Evolutionary conservation across 2,797 vertebrate genomes (phyloP), one percentile per base, ranked within the genome.

Genomic region (Rhabdomys pumilio): DNA sequence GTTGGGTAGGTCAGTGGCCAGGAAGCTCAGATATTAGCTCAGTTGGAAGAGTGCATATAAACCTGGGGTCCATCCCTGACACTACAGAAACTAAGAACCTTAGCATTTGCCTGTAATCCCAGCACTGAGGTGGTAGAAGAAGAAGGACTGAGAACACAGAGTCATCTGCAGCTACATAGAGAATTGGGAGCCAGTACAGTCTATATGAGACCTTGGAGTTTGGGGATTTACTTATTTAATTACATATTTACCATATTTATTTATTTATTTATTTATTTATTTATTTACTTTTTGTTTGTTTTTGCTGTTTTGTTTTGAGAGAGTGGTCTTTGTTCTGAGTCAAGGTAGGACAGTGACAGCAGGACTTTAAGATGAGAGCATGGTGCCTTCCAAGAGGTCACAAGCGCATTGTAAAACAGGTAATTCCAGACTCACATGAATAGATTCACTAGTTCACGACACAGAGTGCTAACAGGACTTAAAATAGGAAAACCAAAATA

Each of bases 401-500:
- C 53, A 44, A 41, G 38, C 34, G 31, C 26, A 73, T 88, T 41
- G 55, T 57, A 94, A 96, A 92, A 91, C 55, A 61, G 38, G 80
- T 63, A 31, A 96, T 85, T 89, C 77, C 69, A 90, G 55, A 91
- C 47, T 86, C 89, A 50, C 17, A 11, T 44, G 73, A 88, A 73
- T 34, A 55, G 88, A 92, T 82, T 77, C 89, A 95, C 67, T 88
- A 95, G 24, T 72, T 86, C 20, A 53, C 29, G 72, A 72, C 50
- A 61, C 81, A 65, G 77, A 91, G 75, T 63, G 59, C 61, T 86
- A 53, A 84, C 59, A 53, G 55, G 31, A 19, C 61, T 93, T 93
- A 92, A 91, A 97, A 87, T 8, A 88, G 92, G 87, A 92, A 93
- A 93, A 90, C 88, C 19, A 79, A 96, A 95, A 97, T 97, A 97